A percentile compares a stretch with the other conserved stretches of the same genome.
Evolutionary conservation across 2,888 invertebrate species (phyloP).

Genomic region (Ectemnius cavifrons): DNA sequence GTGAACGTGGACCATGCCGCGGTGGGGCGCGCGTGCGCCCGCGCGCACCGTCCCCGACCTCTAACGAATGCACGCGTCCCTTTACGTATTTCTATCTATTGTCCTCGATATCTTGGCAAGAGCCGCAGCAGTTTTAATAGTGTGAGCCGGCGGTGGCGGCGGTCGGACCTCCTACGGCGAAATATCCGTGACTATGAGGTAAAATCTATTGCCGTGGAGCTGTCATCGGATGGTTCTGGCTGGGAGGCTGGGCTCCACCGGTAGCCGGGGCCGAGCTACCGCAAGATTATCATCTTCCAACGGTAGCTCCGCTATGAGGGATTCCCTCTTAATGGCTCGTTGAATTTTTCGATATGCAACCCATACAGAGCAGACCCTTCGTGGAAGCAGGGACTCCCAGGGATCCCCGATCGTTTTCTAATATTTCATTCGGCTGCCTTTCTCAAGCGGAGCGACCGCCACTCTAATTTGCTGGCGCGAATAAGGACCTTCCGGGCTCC

Average conservation of each 20-base stretch:
- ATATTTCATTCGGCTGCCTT: conserved; percentile 47
- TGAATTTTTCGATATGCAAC: conserved; percentile 54
- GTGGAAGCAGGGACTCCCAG: conserved; percentile 38
- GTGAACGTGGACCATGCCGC: not conserved
- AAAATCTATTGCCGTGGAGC: conserved; percentile 49
- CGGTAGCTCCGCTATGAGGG: conserved; percentile 66
- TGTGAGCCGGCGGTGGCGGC: conserved; percentile 53
- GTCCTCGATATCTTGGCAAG: conserved; percentile 42
- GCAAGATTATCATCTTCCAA: conserved; percentile 62
- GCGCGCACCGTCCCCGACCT: conserved; percentile 51
- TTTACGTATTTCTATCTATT: conserved; percentile 43
- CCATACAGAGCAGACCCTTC: conserved; percentile 46
- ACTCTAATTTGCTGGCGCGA: conserved; percentile 55
- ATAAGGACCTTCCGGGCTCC: conserved; percentile 38
- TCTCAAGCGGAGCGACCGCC: conserved; percentile 1
- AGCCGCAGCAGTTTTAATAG: conserved; percentile 57
- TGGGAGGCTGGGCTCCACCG: conserved; percentile 34
- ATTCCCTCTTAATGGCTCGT: conserved; percentile 62
- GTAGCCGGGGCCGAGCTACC: conserved; percentile 44
- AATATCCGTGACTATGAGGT: conserved; percentile 64
- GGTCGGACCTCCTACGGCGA: conserved; percentile 72
- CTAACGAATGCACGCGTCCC: conserved; percentile 52
- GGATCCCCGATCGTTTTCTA: conserved; percentile 42
- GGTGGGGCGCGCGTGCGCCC: not conserved
- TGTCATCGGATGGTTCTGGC: conserved; percentile 49